A percentile compares a stretch with the other conserved stretches of the same genome.
Evolutionary conservation across 2,113 vertebrate species (phyloP).

Genomic region (Phrynosoma blainvillii): DNA sequence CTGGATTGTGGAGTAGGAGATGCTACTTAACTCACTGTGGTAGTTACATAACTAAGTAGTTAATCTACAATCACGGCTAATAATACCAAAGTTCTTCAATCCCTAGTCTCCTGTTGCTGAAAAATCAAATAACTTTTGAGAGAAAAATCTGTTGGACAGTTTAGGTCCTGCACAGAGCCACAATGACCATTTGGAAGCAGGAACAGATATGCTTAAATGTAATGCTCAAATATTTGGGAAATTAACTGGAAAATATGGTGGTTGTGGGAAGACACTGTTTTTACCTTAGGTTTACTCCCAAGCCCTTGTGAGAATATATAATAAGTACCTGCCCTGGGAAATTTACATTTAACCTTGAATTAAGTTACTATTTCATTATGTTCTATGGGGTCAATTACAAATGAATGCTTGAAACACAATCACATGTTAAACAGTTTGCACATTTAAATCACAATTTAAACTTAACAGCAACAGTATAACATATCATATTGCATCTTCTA

Average conservation of each 20-base stretch:
- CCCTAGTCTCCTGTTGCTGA: conserved; percentile 7
- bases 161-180: conserved; percentile 26
- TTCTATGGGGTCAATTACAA: too few species aligned
- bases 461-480: too few species aligned
- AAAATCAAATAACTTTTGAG: conserved; percentile 22
- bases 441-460: too few species aligned
- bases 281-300: conserved; percentile 72
- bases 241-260: conserved; percentile 37
- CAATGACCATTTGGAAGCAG: conserved; percentile 33
- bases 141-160: conserved; percentile 48
- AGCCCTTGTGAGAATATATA: conserved; percentile 64
- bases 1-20: too few species aligned
- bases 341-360: conserved; percentile 70
- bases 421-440: too few species aligned
- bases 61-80: not conserved
- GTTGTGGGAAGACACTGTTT: conserved; percentile 44
- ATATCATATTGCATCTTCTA: too few species aligned
- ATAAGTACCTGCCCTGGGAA: conserved; percentile 69
- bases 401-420: too few species aligned
- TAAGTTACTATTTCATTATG: too few species aligned
- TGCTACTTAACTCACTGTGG: too few species aligned
- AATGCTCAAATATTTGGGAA: conserved; percentile 64
- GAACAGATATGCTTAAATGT: not conserved
- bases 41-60: too few species aligned
- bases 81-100: not conserved